Evolutionary conservation across 92 coral and sea anemone genomes (phyloP).

Genomic region (Paramuricea clavata): DNA sequence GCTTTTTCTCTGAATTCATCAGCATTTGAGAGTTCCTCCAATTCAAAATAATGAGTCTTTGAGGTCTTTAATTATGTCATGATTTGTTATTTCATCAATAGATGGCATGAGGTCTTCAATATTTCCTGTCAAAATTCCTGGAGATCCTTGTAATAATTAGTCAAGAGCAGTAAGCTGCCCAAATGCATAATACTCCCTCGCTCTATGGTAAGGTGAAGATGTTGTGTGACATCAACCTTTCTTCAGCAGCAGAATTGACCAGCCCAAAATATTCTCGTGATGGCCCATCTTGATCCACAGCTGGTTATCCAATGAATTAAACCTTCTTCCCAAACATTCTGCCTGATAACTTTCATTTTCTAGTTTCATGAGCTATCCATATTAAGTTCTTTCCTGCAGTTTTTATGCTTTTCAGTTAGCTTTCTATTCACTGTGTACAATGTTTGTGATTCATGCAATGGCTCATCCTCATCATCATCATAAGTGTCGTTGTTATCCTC

Average conservation of each 20-base stretch:
- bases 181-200: no score
- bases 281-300: no score
- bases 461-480: slow-evolving; percentile 6
- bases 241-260: no score
- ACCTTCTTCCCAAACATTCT: slow-evolving; percentile 51
- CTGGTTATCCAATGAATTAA: no score
- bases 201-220: not conserved
- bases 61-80: no score
- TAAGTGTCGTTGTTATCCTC: not conserved
- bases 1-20: no score
- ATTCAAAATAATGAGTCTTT: not conserved
- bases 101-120: not conserved
- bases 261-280: no score
- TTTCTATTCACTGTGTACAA: slow-evolving; percentile 32
- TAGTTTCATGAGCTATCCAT: not conserved
- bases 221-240: no score
- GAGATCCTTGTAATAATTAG: not conserved
- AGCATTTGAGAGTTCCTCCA: slow-evolving; percentile 3
- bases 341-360: slow-evolving; percentile 53
- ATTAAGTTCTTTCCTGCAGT: not conserved
- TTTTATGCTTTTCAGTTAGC: not conserved
- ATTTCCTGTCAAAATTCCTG: not conserved
- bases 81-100: not conserved
- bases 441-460: slow-evolving; percentile 4
- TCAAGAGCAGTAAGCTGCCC: not conserved